These are phyloP conservation scores for Acrossocheilus fasciatus DNA, from an alignment of 2,797 vertebrate species.

Conservation along the genomic window DNA sequence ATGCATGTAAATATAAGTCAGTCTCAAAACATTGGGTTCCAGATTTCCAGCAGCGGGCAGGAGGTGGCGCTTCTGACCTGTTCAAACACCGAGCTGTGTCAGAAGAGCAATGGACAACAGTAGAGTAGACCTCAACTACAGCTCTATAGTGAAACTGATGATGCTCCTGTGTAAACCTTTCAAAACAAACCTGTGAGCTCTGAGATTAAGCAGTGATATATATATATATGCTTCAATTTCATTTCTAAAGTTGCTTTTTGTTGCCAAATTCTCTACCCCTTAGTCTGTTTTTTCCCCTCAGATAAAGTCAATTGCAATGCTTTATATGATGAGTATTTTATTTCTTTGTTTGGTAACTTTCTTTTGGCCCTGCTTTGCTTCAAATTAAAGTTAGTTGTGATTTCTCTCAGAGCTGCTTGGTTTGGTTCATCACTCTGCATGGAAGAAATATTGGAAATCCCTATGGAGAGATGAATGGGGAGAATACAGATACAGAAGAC, in stretches of 20 bases:
- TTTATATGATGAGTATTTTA: background rate
- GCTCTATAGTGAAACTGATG: background rate
- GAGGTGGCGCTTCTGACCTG: too few relatives aligned
- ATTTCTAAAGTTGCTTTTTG: background rate
- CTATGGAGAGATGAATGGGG: too few relatives aligned
- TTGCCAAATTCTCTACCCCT: background rate
- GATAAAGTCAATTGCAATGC: background rate
- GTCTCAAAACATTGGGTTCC: background rate
- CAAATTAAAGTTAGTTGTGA: too few relatives aligned
- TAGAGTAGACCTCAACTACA: too few relatives aligned
- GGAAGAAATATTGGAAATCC: too few relatives aligned
- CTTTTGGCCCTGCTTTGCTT: too few relatives aligned
- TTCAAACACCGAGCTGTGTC: too few relatives aligned
- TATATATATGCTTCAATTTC: background rate
- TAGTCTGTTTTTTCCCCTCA: background rate
- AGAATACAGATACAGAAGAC: too few relatives aligned
- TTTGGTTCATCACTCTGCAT: too few relatives aligned
- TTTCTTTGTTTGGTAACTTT: too few relatives aligned
- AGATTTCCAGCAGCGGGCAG: background rate
- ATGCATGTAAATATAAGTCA: background rate
- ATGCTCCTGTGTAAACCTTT: background rate
- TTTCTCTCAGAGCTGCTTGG: too few relatives aligned
- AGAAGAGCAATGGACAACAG: background rate
- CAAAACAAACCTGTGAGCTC: background rate
- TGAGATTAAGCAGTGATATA: background rate